Evolutionary conservation across 2,888 invertebrate species (phyloP).

Genomic region (Rhogogaster chlorosoma): DNA sequence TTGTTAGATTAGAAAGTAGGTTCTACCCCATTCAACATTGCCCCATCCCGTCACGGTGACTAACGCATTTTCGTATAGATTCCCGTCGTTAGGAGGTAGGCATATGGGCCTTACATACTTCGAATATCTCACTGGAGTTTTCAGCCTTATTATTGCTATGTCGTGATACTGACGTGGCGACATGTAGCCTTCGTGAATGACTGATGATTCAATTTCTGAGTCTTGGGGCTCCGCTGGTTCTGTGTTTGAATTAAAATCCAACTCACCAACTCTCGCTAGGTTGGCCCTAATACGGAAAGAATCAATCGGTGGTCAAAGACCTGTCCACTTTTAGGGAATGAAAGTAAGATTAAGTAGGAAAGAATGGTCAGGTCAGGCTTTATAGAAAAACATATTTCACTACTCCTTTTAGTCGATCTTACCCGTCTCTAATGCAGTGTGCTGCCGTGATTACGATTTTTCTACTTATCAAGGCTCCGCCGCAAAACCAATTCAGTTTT

Average conservation of each 20-base stretch:
- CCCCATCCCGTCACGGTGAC: conserved; percentile 61
- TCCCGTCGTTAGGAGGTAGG: conserved; percentile 52
- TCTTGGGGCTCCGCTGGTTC: conserved; percentile 59
- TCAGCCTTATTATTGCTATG: conserved; percentile 58
- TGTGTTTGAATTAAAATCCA: conserved; percentile 57
- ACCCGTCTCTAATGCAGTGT: conserved; percentile 62
- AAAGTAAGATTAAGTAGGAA: conserved; percentile 1
- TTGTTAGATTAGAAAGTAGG: neutral
- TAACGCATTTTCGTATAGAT: conserved; percentile 36
- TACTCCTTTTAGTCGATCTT: neutral
- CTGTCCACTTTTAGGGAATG: neutral
- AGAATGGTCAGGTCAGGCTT: conserved; percentile 5
- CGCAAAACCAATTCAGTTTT: conserved; percentile 60
- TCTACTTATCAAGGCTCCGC: conserved; percentile 59
- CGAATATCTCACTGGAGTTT: conserved; percentile 49
- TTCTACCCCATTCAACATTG: conserved; percentile 56
- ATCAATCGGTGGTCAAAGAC: neutral
- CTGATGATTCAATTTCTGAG: conserved; percentile 52
- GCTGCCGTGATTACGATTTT: conserved; percentile 62
- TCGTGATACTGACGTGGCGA: conserved; percentile 60
- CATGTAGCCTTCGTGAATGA: conserved; percentile 59
- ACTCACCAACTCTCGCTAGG: conserved; percentile 62
- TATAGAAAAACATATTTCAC: neutral
- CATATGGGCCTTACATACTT: conserved; percentile 58
- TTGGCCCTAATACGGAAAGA: conserved; percentile 55